Percentiles rank a stretch among this genome's conserved stretches.
phyloP scores from a whole-genome alignment of 2,888 invertebrate species.

The Eubasilissa splendida region DNA sequence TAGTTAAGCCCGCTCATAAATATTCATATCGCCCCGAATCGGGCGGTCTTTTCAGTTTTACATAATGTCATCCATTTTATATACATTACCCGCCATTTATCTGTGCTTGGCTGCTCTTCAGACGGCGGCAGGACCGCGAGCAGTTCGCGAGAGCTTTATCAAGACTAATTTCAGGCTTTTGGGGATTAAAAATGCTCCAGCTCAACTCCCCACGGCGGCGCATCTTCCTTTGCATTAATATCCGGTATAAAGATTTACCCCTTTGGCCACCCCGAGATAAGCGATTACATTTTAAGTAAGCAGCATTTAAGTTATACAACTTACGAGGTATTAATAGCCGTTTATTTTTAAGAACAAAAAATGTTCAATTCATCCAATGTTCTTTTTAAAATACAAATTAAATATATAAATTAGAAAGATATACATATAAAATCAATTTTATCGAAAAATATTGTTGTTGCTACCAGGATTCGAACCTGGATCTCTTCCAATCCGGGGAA shows the following conservation, averaged over 20 bases:
- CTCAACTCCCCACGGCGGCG: constrained; percentile 6
- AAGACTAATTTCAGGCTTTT: constrained; percentile 42
- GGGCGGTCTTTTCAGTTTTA: constrained; percentile 56
- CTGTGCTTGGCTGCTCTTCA: constrained; percentile 30
- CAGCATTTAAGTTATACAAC: constrained; percentile 15
- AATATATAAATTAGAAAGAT: no score
- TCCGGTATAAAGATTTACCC: constrained; percentile 29
- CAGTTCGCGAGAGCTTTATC: constrained; percentile 26
- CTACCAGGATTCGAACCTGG: no score
- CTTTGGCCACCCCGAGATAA: constrained; percentile 20
- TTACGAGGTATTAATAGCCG: not conserved
- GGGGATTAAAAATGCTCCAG: constrained; percentile 49
- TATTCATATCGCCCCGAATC: constrained; percentile 56
- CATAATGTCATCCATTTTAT: constrained; percentile 58
- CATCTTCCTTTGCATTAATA: constrained; percentile 40
- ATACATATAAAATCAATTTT: no score
- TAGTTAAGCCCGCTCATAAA: constrained; percentile 55
- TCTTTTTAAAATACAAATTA: no score
- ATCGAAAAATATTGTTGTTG: no score
- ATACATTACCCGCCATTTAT: constrained; percentile 57
- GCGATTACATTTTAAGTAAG: constrained; percentile 6
- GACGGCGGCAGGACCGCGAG: constrained; percentile 32
- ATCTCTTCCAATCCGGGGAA: no score
- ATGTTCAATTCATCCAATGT: no score
- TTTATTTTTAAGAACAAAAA: not conserved